Base-by-base conservation (phyloP, 1,140 invertebrate species). In the Ptiloglossa arizonensis region DNA sequence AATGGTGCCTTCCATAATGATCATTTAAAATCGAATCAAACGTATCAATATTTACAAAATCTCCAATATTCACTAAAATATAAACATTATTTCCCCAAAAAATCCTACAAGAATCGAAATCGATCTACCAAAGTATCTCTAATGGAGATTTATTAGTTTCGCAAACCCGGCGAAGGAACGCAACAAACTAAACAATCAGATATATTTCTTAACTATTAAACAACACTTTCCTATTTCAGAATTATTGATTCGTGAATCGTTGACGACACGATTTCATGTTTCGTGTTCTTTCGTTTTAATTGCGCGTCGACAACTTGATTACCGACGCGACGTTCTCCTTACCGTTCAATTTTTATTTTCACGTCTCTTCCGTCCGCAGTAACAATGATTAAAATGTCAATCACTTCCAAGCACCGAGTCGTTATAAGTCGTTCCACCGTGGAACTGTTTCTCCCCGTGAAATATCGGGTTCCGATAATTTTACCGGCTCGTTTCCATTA, bases 381-480 rank as follows among this genome's bases (percentile, higher is more conserved):
- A 35, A 67, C 50, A 24, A 67, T 74, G 44, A 74, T 38, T 52
- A 22, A 41, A 67, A n/a, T 29, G 63, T 46, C 46, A 29, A 35
- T 41, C 59, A 63, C 27, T 3, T 38, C n/a, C 24, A 2, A 38
- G 48, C 41, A 19, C 52, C 71, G 48, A 15, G 1, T 17, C 32
- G 9, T 72, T 72, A 46, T 44, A 74, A 74, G 63, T 74, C 62
- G 50, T 22, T 52, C 63, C 35, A n/a, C n/a, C 15, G 9, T 19
- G 15, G 24, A 32, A 32, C 15, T 57, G 27, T 57, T 57, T 19
- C 46, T 64, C 60, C 19, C 8, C 24, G n/a, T n/a, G 24, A 50
- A 56, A 67, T 74, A 74, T 74, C 72, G 60, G 35, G 52, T 74
- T 67, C 38, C 72, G 72, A 74, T 74, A 74, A 67, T 54, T 67